phyloP scores from a whole-genome alignment of 2,888 invertebrate genomes.

The Chalcis sispes region DNA sequence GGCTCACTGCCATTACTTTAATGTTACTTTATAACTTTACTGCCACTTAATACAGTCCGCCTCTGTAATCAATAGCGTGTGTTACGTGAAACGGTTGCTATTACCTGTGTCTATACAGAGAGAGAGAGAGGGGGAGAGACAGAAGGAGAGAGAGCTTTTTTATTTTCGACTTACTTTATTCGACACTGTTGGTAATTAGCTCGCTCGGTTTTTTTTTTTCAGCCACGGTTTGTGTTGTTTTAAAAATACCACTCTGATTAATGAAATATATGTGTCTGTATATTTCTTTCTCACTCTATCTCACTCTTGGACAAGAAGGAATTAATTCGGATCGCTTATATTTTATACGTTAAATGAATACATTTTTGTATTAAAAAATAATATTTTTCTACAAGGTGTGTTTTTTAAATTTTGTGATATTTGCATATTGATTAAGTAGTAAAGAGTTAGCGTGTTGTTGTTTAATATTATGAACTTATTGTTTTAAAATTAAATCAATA shows the following conservation, averaged over 20 bases:
- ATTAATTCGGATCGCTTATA: conserved; percentile 35
- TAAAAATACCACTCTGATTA: conserved; percentile 1
- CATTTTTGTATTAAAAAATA: no score
- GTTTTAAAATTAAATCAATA: no score
- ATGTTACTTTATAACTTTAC: conserved; percentile 56
- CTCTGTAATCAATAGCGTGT: conserved; percentile 56
- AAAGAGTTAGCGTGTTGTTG: conserved; percentile 1
- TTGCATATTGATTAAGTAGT: conserved; percentile 2
- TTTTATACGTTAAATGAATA: background rate
- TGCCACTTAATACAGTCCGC: conserved; percentile 53
- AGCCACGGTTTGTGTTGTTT: conserved; percentile 15
- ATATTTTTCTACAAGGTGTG: no score
- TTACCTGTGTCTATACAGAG: conserved; percentile 18
- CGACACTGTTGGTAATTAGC: conserved; percentile 41
- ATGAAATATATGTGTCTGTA: conserved; percentile 35
- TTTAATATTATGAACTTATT: no score
- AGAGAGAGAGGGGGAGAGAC: no score
- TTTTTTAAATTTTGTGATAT: conserved; percentile 10
- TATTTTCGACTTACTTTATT: conserved; percentile 3
- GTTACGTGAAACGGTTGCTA: conserved; percentile 45
- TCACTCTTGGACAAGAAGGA: no score
- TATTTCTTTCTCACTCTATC: background rate
- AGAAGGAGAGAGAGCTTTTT: conserved; percentile 4
- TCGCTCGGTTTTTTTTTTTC: conserved; percentile 19
- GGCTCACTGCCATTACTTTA: conserved; percentile 53